A percentile compares a stretch with the other conserved stretches of the same genome.
Evolutionary conservation across 2,113 vertebrate species (phyloP).

Genomic region (Psophia crepitans): DNA sequence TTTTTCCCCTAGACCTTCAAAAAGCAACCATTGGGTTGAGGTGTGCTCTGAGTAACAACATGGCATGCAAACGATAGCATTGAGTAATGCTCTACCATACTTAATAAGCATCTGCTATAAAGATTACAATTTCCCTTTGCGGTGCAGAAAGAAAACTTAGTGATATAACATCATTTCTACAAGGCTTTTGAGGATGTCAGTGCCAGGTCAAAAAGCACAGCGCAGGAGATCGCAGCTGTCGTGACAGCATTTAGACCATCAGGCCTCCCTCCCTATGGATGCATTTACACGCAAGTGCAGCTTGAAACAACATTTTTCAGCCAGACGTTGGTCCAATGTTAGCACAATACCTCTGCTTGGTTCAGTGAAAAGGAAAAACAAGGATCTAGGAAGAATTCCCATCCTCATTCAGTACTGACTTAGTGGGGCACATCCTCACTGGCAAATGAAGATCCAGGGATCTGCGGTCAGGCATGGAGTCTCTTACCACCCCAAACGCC

Average conservation of each 20-base stretch:
- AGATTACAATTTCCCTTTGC: neutral
- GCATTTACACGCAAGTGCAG: neutral
- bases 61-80: rapidly evolving
- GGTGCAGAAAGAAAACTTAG: neutral
- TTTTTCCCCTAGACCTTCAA: neutral
- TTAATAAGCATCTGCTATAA: neutral
- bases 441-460: neutral
- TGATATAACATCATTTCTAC: neutral
- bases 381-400: neutral
- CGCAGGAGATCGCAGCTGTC: neutral
- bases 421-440: neutral
- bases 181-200: neutral
- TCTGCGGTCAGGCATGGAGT: neutral
- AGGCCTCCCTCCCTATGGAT: neutral
- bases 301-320: neutral
- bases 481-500: neutral
- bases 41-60: neutral
- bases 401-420: neutral
- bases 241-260: neutral
- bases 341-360: neutral
- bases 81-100: neutral
- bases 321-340: neutral
- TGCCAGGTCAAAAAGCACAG: neutral
- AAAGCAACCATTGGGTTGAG: neutral
- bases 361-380: neutral